Evolutionary conservation across 2,888 invertebrate genomes (phyloP).

Genomic region (Bhutanitis thaidina): DNA sequence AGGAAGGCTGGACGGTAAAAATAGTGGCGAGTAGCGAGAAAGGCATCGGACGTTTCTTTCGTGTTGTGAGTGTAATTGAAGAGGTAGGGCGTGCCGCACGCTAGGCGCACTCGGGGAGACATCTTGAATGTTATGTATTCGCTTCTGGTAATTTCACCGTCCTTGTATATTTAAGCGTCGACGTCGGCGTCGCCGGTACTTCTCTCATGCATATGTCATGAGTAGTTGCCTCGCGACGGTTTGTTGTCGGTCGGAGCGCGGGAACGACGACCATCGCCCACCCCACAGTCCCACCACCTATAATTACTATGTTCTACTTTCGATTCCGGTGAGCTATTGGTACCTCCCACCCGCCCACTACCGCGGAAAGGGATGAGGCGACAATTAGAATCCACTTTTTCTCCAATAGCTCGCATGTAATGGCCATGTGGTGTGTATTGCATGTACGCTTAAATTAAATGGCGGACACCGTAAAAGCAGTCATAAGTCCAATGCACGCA

Average conservation of each 20-base stretch:
- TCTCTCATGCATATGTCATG: conserved; percentile 79
- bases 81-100: conserved; percentile 58
- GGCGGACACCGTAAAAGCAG: conserved; percentile 63
- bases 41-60: conserved; percentile 64
- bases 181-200: conserved; percentile 57
- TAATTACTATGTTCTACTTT: conserved; percentile 75
- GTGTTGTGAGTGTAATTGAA: conserved; percentile 53
- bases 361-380: conserved; percentile 61
- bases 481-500: conserved; percentile 54
- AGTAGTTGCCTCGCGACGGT: conserved; percentile 76
- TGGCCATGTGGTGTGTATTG: conserved; percentile 52
- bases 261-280: conserved; percentile 64
- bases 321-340: conserved; percentile 61
- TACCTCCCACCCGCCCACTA: conserved; percentile 43
- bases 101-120: conserved; percentile 51
- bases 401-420: conserved; percentile 48
- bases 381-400: conserved; percentile 65
- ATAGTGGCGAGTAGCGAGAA: conserved; percentile 49
- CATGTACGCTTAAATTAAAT: conserved; percentile 70
- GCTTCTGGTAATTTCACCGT: conserved; percentile 35
- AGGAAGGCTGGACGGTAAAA: conserved; percentile 52
- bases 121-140: conserved; percentile 29
- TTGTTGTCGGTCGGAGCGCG: conserved; percentile 74
- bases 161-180: conserved; percentile 73
- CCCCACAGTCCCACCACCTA: conserved; percentile 50